Evolutionary conservation across 2,888 invertebrate genomes (phyloP).

Genomic region (Ormyrus pomaceus): DNA sequence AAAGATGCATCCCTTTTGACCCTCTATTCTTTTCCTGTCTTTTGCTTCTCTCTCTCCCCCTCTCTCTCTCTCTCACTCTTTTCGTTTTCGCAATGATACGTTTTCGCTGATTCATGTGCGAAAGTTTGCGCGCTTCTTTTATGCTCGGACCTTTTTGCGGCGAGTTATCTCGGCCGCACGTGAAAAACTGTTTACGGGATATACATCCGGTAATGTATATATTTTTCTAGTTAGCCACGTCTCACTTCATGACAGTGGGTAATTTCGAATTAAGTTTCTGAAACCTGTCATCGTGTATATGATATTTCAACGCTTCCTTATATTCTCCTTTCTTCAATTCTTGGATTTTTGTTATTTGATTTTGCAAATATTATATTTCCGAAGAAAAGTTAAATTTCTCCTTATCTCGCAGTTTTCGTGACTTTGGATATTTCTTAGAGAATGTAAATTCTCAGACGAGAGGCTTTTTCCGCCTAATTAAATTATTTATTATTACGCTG

Average conservation of each 20-base stretch:
- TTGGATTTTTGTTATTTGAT: constrained; percentile 9
- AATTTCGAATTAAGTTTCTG: constrained; percentile 5
- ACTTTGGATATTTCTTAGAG: too few species aligned
- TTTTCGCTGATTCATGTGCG: constrained; percentile 51
- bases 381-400: too few species aligned
- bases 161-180: not conserved
- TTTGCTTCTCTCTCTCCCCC: not conserved
- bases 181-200: constrained; percentile 31
- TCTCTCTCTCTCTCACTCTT: constrained; percentile 21
- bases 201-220: constrained; percentile 15
- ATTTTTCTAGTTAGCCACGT: constrained; percentile 25
- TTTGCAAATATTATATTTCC: too few species aligned
- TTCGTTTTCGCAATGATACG: constrained; percentile 40
- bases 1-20: constrained; percentile 56
- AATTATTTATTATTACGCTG: too few species aligned
- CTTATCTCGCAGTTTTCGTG: too few species aligned
- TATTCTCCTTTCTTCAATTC: not conserved
- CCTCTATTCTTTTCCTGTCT: constrained; percentile 8
- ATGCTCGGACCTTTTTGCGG: not conserved
- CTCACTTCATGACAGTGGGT: not conserved
- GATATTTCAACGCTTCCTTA: too few species aligned
- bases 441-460: too few species aligned
- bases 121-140: constrained; percentile 46
- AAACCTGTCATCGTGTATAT: too few species aligned
- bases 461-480: too few species aligned